A percentile compares a stretch with the other conserved stretches of the same genome.
phyloP scores from a whole-genome alignment of 2,888 invertebrate genomes.

The Dasysyrphus albostriatus region DNA sequence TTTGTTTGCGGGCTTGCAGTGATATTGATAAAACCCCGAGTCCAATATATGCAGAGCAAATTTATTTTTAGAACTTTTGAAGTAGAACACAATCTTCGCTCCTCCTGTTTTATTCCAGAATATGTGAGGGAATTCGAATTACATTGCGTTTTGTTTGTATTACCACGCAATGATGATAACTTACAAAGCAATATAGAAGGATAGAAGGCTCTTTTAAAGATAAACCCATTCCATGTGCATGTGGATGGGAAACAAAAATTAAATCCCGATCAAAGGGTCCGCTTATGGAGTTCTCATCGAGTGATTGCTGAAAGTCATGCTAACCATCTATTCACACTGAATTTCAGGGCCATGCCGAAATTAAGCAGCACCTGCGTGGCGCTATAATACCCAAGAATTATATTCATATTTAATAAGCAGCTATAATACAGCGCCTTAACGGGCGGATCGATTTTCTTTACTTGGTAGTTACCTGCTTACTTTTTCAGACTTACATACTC shows the following conservation, averaged over 20 bases:
- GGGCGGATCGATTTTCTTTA: background rate
- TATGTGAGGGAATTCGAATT: background rate
- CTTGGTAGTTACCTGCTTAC: too few species aligned
- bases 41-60: conserved; percentile 53
- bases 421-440: background rate
- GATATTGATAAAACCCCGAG: conserved; percentile 48
- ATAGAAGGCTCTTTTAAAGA: background rate
- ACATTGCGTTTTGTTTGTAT: conserved; percentile 46
- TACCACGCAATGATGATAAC: conserved; percentile 45
- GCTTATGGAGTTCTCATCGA: conserved; percentile 42
- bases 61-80: conserved; percentile 65
- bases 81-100: conserved; percentile 44
- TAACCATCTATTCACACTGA: background rate
- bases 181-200: conserved; percentile 28
- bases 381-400: background rate
- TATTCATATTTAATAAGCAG: too few species aligned
- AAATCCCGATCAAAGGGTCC: conserved; percentile 64
- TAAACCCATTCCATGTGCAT: background rate
- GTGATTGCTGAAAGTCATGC: conserved; percentile 42
- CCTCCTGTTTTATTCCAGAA: conserved; percentile 6
- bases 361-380: background rate
- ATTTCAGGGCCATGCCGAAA: background rate
- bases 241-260: background rate
- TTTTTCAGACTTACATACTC: too few species aligned
- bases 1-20: conserved; percentile 24